Base-by-base conservation (phyloP, 2,113 vertebrate genomes). In the Canis aureus region DNA sequence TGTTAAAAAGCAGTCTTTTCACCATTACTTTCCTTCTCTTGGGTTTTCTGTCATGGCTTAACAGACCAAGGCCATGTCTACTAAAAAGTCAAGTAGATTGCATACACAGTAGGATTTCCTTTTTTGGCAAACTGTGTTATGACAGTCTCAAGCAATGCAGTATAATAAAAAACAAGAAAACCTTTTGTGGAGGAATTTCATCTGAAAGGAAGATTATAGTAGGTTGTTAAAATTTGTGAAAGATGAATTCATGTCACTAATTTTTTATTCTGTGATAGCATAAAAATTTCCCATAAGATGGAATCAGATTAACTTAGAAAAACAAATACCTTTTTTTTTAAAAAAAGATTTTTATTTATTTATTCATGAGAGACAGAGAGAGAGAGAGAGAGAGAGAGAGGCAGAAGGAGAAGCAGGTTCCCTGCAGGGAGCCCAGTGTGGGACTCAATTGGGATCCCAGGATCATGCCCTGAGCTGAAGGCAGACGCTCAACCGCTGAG, bases 141-240 rank as follows among this genome's bases (percentile, higher is more conserved):
- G 53, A 86, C 23, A 51, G 17, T 79, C 17, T 80, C 43, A 91
- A 91, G 32, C 29, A 88, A 73, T 55, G 83, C 92, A 8, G 25
- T 73, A 32, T 73, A 66, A 92, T 91, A 76, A 60, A 64, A 80
- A 88, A 20, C 8, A 74, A 82, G 57, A 55, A 29, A 53, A 62
- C 43, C 16, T 95, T 86, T 91, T 71, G 35, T 91, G 73, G 17
- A 51, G 38, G 19, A 91, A 4, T 86, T 95, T 71, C 5, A 32
- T 91, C 53, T n/a, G 27, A 25, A 60, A 60, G 19, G 27, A 81
- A 67, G 81, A 79, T n/a, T 80, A 16, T 87, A 87, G 11, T 91
- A 55, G 13, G 7, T 92, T 87, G 57, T 86, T 55, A 92, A 64
- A 80, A n/a, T 81, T 95, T 62, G 87, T 95, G 64, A 92, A 92